phyloP scores from a whole-genome alignment of 2,888 invertebrate genomes.

The Acleris emargana region DNA sequence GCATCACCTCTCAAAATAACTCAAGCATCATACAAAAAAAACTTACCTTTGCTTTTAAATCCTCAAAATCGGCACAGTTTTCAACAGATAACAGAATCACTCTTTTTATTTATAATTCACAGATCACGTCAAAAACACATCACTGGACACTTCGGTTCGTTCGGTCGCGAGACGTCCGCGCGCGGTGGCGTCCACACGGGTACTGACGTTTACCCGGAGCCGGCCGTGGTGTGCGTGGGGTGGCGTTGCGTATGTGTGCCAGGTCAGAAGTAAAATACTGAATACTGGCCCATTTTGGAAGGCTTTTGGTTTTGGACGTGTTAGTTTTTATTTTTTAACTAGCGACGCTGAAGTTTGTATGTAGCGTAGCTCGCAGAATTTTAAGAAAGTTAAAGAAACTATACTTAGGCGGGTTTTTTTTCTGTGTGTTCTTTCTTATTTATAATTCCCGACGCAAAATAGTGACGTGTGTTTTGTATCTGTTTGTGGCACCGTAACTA shows the following conservation, averaged over 20 bases:
- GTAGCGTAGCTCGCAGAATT: too few relatives aligned
- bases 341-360: too few relatives aligned
- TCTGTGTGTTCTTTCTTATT: too few relatives aligned
- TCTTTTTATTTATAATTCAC: conserved; percentile 2
- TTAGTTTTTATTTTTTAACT: neutral
- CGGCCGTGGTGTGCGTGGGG: conserved; percentile 48
- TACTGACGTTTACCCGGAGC: conserved; percentile 44
- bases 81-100: conserved; percentile 11
- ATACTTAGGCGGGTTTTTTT: too few relatives aligned
- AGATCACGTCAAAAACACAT: conserved; percentile 16
- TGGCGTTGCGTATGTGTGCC: conserved; percentile 54
- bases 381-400: too few relatives aligned
- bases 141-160: conserved; percentile 31
- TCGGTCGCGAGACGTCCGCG: conserved; percentile 39
- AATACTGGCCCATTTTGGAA: conserved; percentile 64
- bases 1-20: conserved; percentile 1
- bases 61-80: neutral
- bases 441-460: too few relatives aligned
- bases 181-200: conserved; percentile 41
- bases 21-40: neutral
- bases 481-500: too few relatives aligned
- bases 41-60: neutral
- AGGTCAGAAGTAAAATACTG: conserved; percentile 69
- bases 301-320: conserved; percentile 23
- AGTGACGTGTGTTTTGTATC: too few relatives aligned